Evolutionary conservation across 2,888 invertebrate species (phyloP), one percentile per base, ranked within the genome.

Genomic region (Fabriciana adippe): DNA sequence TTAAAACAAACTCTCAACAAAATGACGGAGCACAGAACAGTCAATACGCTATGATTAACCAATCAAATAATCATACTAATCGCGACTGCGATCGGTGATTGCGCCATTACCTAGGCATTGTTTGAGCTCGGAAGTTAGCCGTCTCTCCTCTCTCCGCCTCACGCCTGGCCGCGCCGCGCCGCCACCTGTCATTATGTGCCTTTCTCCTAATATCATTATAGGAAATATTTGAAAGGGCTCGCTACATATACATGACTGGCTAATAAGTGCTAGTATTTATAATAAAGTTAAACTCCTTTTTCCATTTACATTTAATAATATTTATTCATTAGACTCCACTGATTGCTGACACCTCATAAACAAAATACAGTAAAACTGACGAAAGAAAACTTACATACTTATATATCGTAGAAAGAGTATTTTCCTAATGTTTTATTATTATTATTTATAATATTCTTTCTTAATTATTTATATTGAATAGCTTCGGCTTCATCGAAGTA

Each of bases 31-130:
- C 66, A 53, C 18, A 41, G 18, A 50, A 47, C 54, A 65, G 15
- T 54, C 59, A 18, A 16, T 47, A 31, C 6, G 50, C 68, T 65
- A 73, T 74, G 69, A 74, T 75, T 74, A 74, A 73, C 74, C 83
- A 83, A 85, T 85, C 80, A 81, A 82, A 84, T 82, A 85, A 86
- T 85, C 78, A 83, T 79, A 72, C 63, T 64, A 72, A 72, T 72
- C 70, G 64, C 51, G 67, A 55, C 31, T 55, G 69, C 67, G 70
- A 65, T 62, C 65, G 53, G 68, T 71, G 71, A 71, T 71, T 71
- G 69, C 69, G 55, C 53, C 31, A 64, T 71, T 71, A 68, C 68
- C 71, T 50, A 6, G 53, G 31, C 59, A 66, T 66, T 66, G 70
- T 68, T 63, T 66, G 55, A 18, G 51, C 66, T 66, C 60, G 60